Base-by-base conservation (phyloP, 2,797 vertebrate species). In the Pseudochirops corinnae region DNA sequence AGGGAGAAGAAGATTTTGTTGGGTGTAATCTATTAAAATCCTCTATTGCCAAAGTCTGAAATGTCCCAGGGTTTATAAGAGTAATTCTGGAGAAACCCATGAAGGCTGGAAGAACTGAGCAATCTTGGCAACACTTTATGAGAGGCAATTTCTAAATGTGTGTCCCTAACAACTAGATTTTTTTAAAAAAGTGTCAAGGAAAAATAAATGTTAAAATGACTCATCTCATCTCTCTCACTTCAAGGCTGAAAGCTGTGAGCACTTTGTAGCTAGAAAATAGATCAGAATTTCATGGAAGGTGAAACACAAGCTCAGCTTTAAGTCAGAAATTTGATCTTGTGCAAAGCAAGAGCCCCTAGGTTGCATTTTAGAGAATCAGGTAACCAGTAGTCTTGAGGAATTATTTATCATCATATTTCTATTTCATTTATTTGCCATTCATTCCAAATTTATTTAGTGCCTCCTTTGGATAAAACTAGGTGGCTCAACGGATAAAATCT, bases 191-290 rank as follows among this genome's bases (percentile, higher is more conserved):
- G 26, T 53, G 52, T 39, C 4, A 46, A 50, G 2, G 46, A 26
- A 50, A 94, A 91, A 91, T 46, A 87, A 26, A 90, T 92, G 91
- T 94, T 58, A 56, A 91, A 50, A 92, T 67, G 62, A 90, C 33
- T 91, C 74, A 82, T 46, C 39, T 82, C 74, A 82, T 46, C 74
- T 82, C 39, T 46, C 74, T 82, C 39, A 46, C 74, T 31, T 82
- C 39, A 82, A 24, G 39, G 21, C 26, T 82, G 74, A 82, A 82
- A 82, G 9, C 74, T 46, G 74, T 82, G 39, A 82, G 39, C 7
- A 26, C 9, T 82, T 46, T 46, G 39, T 82, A 46, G 39, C 7
- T 82, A 82, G 74, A 82, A 82, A 82, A 6, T 82, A 82, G 74
- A 82, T 82, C 74, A 46, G 74, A 46, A 82, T 82, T 82, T 24